A percentile compares a stretch with the other conserved stretches of the same genome.
Conservation (phyloP, 2,797 vertebrate species). For the Ficedula albicollis region DNA sequence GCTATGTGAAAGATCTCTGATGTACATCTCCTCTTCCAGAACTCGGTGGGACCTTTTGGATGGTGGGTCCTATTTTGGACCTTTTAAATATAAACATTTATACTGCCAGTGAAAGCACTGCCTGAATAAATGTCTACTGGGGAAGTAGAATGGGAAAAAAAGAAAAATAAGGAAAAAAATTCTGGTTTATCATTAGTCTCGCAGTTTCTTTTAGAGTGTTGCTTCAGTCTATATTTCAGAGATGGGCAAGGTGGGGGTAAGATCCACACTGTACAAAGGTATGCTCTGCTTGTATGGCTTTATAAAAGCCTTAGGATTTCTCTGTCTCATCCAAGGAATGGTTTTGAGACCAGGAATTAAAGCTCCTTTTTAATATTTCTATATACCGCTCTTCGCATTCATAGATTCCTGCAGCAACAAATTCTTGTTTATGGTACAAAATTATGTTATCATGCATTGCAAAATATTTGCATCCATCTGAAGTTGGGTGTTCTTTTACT, state of each 20-base stretch:
- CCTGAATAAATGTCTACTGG: neutral
- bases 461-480: neutral
- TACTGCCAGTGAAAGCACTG: neutral
- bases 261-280: neutral
- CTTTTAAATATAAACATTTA: too few relatives aligned
- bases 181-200: neutral
- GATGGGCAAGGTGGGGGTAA: neutral
- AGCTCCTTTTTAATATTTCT: neutral
- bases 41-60: neutral
- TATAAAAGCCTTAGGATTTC: neutral
- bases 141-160: neutral
- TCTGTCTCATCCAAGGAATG: neutral
- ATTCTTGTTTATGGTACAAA: neutral
- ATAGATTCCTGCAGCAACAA: neutral
- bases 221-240: neutral
- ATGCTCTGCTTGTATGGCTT: neutral
- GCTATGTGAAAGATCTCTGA: neutral
- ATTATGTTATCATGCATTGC: neutral
- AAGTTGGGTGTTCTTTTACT: neutral
- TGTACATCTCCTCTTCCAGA: neutral
- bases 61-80: too few relatives aligned
- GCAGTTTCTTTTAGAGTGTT: neutral
- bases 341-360: neutral
- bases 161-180: neutral
- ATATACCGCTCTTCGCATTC: neutral